A percentile compares a stretch with the other conserved stretches of the same genome.
phyloP scores from a whole-genome alignment of 92 coral and sea anemone species.

The Scolanthus callimorphus region DNA sequence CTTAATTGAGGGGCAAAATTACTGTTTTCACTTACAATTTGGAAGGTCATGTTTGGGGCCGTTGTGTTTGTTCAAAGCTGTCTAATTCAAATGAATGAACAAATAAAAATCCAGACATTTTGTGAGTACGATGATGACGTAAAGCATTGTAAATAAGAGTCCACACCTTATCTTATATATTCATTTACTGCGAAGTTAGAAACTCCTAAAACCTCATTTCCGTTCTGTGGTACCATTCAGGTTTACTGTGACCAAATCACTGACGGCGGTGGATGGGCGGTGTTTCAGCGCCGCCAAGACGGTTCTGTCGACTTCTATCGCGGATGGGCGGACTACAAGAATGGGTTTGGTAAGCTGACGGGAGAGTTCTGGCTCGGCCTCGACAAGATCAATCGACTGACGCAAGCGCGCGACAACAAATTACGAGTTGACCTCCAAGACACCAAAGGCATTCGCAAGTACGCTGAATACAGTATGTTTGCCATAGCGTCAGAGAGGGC shows the following conservation, averaged over 20 bases:
- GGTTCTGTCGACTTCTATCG: slow-evolving; percentile 24
- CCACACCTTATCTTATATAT: too few relatives aligned
- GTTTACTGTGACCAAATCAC: slow-evolving; percentile 24
- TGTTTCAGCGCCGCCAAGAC: slow-evolving; percentile 17
- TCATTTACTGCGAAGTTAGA: too few relatives aligned
- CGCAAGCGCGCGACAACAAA: slow-evolving; percentile 2
- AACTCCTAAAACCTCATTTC: too few relatives aligned
- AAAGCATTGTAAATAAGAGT: too few relatives aligned
- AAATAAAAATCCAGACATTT: too few relatives aligned
- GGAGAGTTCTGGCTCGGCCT: slow-evolving; percentile 50
- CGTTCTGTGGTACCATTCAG: slow-evolving; percentile 1
- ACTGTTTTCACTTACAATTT: too few relatives aligned
- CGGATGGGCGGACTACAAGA: slow-evolving; percentile 34
- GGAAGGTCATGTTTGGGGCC: too few relatives aligned
- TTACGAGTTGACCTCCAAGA: slow-evolving; percentile 39
- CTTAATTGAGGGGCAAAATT: too few relatives aligned
- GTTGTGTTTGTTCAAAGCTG: too few relatives aligned
- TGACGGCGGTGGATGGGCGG: slow-evolving; percentile 26
- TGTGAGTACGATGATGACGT: too few relatives aligned
- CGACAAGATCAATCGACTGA: slow-evolving; percentile 26
- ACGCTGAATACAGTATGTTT: slow-evolving; percentile 31
- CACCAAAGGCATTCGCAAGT: slow-evolving; percentile 7
- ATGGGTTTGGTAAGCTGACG: slow-evolving; percentile 22
- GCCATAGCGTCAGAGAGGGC: slow-evolving; percentile 15
- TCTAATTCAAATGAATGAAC: too few relatives aligned